phyloP scores from a whole-genome alignment of 2,888 invertebrate genomes.

The Epirrhoe alternata region DNA sequence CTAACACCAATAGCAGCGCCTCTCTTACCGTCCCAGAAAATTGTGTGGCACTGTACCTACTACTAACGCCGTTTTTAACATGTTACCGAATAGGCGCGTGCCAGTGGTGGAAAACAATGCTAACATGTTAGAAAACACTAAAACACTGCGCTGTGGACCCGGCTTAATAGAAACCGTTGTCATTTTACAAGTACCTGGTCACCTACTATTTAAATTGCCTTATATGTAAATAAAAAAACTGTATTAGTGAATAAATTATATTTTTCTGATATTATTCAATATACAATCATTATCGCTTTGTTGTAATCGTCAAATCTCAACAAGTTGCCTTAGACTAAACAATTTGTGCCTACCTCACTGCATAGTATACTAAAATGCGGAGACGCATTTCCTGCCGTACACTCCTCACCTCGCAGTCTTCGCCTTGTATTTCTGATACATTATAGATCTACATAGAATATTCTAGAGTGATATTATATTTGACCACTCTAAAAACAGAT shows the following conservation, averaged over 20 bases:
- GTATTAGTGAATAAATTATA: constrained; percentile 80
- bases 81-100: no score
- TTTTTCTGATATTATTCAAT: constrained; percentile 67
- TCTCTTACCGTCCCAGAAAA: no score
- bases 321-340: constrained; percentile 67
- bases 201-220: not conserved
- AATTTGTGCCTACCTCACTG: constrained; percentile 76
- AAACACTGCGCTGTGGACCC: no score
- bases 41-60: no score
- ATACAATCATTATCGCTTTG: constrained; percentile 75
- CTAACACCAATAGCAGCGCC: no score
- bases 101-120: no score
- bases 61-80: no score
- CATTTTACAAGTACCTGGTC: not conserved
- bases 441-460: not conserved
- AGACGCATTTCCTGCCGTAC: constrained; percentile 30
- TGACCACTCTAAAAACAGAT: not conserved
- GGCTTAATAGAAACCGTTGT: no score
- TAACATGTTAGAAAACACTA: no score
- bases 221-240: constrained; percentile 32
- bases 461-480: not conserved
- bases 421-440: not conserved
- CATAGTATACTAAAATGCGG: constrained; percentile 34
- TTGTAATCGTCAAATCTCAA: constrained; percentile 79
- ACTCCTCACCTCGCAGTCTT: constrained; percentile 31